Conservation (phyloP, 1,140 invertebrate genomes). For the Drosophila malerkotliana region DNA sequence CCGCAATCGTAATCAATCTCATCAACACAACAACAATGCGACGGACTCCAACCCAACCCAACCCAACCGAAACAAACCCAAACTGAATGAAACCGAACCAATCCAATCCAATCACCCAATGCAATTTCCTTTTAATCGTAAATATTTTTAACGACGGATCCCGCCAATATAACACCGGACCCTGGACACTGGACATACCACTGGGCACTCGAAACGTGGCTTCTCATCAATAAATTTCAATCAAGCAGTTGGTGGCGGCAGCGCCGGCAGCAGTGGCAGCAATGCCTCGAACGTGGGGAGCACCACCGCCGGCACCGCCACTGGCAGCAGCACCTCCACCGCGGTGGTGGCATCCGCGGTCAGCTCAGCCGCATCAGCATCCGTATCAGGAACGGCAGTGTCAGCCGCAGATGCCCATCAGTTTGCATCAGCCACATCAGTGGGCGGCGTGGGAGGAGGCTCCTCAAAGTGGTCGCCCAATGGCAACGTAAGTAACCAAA, state of each 20-base stretch:
- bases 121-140: slow-evolving; percentile 82
- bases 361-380: slow-evolving; percentile 1
- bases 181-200: slow-evolving; percentile 8
- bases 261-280: slow-evolving; percentile 73
- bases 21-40: slow-evolving; percentile 70
- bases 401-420: slow-evolving; percentile 36
- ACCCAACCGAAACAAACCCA: slow-evolving; percentile 30
- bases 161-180: slow-evolving; percentile 67
- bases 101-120: slow-evolving; percentile 80
- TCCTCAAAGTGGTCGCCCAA: slow-evolving; percentile 82
- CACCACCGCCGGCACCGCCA: slow-evolving; percentile 65
- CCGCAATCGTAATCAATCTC: slow-evolving; percentile 77
- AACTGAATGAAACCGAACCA: slow-evolving; percentile 33
- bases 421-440: slow-evolving; percentile 35
- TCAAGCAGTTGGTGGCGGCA: slow-evolving; percentile 77
- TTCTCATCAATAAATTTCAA: slow-evolving; percentile 79
- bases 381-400: slow-evolving; percentile 10
- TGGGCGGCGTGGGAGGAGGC: slow-evolving; percentile 32
- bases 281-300: slow-evolving; percentile 73
- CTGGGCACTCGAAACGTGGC: slow-evolving; percentile 40
- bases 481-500: slow-evolving; percentile 74
- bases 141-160: slow-evolving; percentile 78
- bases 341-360: slow-evolving; percentile 55
- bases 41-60: slow-evolving; percentile 15
- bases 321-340: slow-evolving; percentile 66